Evolutionary conservation across 2,113 vertebrate species (phyloP).

Genomic region (Gambusia holbrooki): DNA sequence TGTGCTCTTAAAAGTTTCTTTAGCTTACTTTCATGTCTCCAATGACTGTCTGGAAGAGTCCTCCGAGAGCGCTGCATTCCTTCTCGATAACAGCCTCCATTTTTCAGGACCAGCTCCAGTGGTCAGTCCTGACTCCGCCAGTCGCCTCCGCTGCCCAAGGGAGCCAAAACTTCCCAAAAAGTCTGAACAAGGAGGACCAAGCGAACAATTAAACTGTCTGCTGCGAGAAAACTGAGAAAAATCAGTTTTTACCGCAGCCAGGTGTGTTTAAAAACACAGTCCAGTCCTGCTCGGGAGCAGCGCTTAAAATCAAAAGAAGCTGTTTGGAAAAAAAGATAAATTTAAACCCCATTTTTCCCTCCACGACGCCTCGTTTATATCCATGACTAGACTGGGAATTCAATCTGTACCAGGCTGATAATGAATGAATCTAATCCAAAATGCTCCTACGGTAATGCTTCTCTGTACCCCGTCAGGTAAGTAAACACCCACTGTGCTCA

Average conservation of each 20-base stretch:
- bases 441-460: not conserved
- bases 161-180: conserved; percentile 14
- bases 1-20: not conserved
- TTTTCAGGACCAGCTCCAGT: conserved; percentile 66
- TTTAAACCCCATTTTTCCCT: conserved; percentile 73
- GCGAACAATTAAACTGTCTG: not conserved
- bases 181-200: not conserved
- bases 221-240: not conserved
- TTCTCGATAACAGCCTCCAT: conserved; percentile 86
- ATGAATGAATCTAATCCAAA: conserved; percentile 15
- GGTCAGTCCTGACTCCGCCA: conserved; percentile 65
- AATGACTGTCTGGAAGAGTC: conserved; percentile 85
- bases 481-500: conserved; percentile 26
- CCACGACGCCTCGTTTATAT: conserved; percentile 30
- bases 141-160: conserved; percentile 44
- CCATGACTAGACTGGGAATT: conserved; percentile 52
- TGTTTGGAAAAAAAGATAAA: conserved; percentile 51
- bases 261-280: not conserved
- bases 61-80: conserved; percentile 85
- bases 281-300: conserved; percentile 10
- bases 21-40: conserved; percentile 84
- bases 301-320: conserved; percentile 44
- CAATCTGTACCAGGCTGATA: not conserved
- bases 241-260: not conserved
- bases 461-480: conserved; percentile 49